Evolutionary conservation across 2,113 vertebrate species (phyloP).

Genomic region (Neoarius graeffei): DNA sequence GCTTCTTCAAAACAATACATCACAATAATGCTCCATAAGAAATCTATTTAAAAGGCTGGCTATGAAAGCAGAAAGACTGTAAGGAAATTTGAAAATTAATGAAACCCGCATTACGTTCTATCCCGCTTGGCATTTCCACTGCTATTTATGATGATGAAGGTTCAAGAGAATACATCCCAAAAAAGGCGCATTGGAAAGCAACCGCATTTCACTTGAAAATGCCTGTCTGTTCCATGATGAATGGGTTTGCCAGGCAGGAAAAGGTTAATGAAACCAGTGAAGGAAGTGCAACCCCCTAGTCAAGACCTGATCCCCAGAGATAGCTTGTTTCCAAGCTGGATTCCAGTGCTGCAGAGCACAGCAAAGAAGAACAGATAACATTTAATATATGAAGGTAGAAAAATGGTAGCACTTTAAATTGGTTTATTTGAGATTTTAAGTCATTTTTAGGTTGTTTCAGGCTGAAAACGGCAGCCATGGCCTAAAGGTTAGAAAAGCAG

Average conservation of each 20-base stretch:
- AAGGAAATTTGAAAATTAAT: constrained; percentile 24
- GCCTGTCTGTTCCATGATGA: constrained; percentile 45
- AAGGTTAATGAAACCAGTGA: constrained; percentile 8
- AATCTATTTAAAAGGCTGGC: constrained; percentile 7
- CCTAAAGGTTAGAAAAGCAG: too few relatives aligned
- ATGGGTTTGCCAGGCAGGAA: constrained; percentile 32
- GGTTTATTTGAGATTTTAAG: not conserved
- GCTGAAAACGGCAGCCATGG: not conserved
- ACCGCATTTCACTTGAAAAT: constrained; percentile 43
- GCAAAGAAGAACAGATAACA: constrained; percentile 1
- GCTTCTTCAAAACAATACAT: not conserved
- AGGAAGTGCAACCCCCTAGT: not conserved
- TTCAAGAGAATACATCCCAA: constrained; percentile 32
- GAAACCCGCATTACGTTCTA: not conserved
- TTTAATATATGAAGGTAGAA: not conserved
- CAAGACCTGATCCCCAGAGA: constrained; percentile 15
- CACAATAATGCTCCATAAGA: not conserved
- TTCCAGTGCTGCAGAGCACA: not conserved
- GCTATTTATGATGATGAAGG: constrained; percentile 32
- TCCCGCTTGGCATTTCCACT: constrained; percentile 19
- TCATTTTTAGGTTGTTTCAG: not conserved
- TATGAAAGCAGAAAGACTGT: not conserved
- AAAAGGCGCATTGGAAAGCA: constrained; percentile 13
- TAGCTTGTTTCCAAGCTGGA: not conserved
- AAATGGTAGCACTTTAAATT: not conserved